Evolutionary conservation across 2,797 vertebrate species (phyloP).

Genomic region (Knipowitschia caucasica): DNA sequence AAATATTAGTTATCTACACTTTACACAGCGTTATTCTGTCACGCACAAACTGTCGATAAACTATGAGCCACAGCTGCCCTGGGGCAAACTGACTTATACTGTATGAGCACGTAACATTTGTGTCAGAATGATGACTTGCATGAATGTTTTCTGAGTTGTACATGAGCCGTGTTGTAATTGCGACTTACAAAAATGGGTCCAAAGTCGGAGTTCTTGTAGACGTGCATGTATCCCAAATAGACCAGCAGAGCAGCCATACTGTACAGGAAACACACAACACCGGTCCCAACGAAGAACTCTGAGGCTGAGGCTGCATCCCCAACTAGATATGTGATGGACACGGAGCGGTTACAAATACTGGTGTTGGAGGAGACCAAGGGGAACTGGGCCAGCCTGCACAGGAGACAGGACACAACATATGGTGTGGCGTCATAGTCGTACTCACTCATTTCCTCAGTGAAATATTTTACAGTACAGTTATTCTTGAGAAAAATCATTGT

Average conservation of each 20-base stretch:
- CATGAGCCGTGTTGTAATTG: too few species aligned
- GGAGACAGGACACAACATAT: neutral
- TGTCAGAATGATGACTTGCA: too few species aligned
- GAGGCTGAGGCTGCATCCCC: conserved; percentile 87
- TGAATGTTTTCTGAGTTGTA: too few species aligned
- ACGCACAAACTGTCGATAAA: too few species aligned
- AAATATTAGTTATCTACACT: too few species aligned
- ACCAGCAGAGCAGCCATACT: conserved; percentile 85
- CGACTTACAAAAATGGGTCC: conserved; percentile 86
- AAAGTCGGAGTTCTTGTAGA: conserved; percentile 86
- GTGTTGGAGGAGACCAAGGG: conserved; percentile 58
- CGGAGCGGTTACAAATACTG: conserved; percentile 66
- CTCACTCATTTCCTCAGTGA: too few species aligned
- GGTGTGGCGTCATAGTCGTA: neutral
- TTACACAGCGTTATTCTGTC: too few species aligned
- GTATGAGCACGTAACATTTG: too few species aligned
- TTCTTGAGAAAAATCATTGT: too few species aligned
- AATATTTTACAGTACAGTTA: too few species aligned
- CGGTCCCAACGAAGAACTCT: conserved; percentile 91
- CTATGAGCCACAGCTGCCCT: too few species aligned
- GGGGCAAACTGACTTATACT: too few species aligned
- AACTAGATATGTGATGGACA: conserved; percentile 71
- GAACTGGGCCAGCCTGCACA: conserved; percentile 68
- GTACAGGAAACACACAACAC: conserved; percentile 89
- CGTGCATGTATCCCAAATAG: conserved; percentile 90